Conservation (phyloP, 2,888 invertebrate species). For the Acleris literana region DNA sequence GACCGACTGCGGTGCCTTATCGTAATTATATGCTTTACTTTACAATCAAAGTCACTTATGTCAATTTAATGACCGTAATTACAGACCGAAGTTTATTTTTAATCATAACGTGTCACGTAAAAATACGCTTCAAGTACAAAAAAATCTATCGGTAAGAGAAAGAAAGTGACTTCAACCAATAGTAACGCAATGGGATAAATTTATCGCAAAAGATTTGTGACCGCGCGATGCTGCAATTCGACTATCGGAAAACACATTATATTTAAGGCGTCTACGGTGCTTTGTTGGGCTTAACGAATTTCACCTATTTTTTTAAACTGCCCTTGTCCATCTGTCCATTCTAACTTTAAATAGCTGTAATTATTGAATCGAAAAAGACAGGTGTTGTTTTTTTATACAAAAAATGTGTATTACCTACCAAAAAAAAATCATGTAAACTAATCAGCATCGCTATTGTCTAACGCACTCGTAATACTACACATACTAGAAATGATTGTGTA, state of each 20-base stretch:
- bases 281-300: conserved; percentile 61
- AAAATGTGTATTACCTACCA: too few species aligned
- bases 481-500: too few species aligned
- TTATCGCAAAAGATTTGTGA: conserved; percentile 78
- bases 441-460: too few species aligned
- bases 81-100: too few species aligned
- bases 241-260: conserved; percentile 80
- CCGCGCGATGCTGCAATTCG: conserved; percentile 75
- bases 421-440: too few species aligned
- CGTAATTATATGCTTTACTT: too few species aligned
- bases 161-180: conserved; percentile 26
- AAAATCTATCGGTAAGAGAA: background rate
- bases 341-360: conserved; percentile 49
- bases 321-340: conserved; percentile 53
- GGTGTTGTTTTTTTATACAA: too few species aligned
- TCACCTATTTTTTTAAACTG: conserved; percentile 41
- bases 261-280: conserved; percentile 65
- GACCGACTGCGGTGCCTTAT: too few species aligned
- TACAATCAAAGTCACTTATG: too few species aligned
- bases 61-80: too few species aligned
- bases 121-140: too few species aligned
- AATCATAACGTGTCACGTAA: background rate
- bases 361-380: conserved; percentile 41
- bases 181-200: conserved; percentile 60
- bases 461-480: too few species aligned